Percentiles rank a stretch among this genome's conserved stretches.
Conservation (phyloP, 2,113 vertebrate species). For the Gymnocephalus cernua region DNA sequence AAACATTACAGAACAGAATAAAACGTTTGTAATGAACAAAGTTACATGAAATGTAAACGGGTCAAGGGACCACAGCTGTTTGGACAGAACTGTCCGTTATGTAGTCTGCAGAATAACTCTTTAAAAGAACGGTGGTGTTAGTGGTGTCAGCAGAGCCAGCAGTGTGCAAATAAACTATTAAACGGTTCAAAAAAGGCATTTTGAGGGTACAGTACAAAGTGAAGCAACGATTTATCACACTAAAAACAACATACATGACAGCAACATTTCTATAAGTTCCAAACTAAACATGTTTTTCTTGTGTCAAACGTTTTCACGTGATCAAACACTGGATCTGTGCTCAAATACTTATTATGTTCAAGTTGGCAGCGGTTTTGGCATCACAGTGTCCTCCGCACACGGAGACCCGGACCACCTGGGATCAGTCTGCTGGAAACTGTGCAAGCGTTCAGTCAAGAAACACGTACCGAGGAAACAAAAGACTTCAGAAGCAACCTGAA, state of each 20-base stretch:
- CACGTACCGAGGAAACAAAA: not conserved
- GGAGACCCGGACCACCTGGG: not conserved
- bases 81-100: not conserved
- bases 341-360: not conserved
- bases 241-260: not conserved
- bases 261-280: not conserved
- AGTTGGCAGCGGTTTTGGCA: constrained; percentile 10
- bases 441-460: not conserved
- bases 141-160: not conserved
- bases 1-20: not conserved
- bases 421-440: not conserved
- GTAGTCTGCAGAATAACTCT: not conserved
- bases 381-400: not conserved
- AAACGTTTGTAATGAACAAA: not conserved
- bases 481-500: not conserved
- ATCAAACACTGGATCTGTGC: not conserved
- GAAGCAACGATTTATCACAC: not conserved
- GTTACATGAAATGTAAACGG: constrained; percentile 37
- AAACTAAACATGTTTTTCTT: not conserved
- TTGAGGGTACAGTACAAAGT: not conserved
- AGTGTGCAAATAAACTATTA: constrained; percentile 8
- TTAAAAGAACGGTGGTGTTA: not conserved
- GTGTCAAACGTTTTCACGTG: not conserved
- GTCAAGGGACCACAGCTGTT: not conserved
- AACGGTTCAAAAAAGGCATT: constrained; percentile 18